phyloP scores from a whole-genome alignment of 1,140 invertebrate genomes.

The Nasonia longicornis region DNA sequence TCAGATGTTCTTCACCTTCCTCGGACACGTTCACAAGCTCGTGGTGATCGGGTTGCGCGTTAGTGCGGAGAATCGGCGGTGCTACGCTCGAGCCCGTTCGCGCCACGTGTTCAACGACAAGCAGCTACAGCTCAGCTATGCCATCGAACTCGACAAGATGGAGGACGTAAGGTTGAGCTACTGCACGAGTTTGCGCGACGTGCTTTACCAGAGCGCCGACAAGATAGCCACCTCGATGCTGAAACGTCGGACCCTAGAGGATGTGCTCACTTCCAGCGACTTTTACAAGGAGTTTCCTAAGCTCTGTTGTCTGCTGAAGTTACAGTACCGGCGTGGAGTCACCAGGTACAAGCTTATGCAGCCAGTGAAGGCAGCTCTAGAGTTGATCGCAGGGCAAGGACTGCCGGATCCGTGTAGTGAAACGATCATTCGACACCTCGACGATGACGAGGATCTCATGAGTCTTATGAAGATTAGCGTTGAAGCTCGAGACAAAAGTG shows the following conservation, averaged over 20 bases:
- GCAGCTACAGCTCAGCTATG: background rate
- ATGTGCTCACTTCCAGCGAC: slow-evolving; percentile 27
- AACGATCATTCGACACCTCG: slow-evolving; percentile 4
- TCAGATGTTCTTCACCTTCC: slow-evolving; percentile 37
- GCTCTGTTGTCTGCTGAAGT: slow-evolving; percentile 29
- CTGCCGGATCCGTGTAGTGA: slow-evolving; percentile 35
- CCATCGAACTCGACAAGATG: slow-evolving; percentile 36
- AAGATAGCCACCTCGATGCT: slow-evolving; percentile 22
- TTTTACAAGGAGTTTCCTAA: slow-evolving; percentile 35
- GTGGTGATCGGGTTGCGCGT: slow-evolving; percentile 4
- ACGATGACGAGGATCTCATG: slow-evolving; percentile 14
- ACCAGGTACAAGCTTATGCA: slow-evolving; percentile 31
- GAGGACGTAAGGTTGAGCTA: slow-evolving; percentile 18
- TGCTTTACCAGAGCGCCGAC: slow-evolving; percentile 15
- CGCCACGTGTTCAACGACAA: slow-evolving; percentile 28
- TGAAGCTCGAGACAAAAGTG: background rate
- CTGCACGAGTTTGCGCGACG: background rate
- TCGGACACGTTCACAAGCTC: slow-evolving; percentile 37
- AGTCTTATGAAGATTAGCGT: slow-evolving; percentile 8
- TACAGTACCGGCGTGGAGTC: slow-evolving; percentile 34
- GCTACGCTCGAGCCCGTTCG: slow-evolving; percentile 13
- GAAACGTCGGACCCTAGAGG: slow-evolving; percentile 26
- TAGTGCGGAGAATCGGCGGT: slow-evolving; percentile 12
- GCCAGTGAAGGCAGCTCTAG: background rate
- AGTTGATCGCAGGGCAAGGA: background rate